Base-by-base conservation (phyloP, 2,888 invertebrate species). In the Hirtodrosophila duncani region DNA sequence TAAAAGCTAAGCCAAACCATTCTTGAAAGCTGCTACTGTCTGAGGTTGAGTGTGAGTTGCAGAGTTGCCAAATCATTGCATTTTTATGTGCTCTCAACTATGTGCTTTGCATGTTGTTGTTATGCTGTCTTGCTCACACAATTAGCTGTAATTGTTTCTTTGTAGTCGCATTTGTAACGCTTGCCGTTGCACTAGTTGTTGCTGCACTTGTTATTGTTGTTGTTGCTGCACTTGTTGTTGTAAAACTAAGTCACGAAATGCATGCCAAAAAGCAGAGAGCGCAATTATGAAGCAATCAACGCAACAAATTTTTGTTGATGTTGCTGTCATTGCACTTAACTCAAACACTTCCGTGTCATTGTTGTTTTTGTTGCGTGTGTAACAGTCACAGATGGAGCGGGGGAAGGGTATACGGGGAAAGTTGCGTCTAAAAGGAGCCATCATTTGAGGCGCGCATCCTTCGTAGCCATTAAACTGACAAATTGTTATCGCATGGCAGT, bases 401-500 rank as follows among this genome's bases (percentile, higher is more conserved):
- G 26, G 41, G 27, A 34, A 26, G 24, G 27, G 48, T 3, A n/a
- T n/a, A 11, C 6, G 30, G 23, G 30, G 14, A 14, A 10, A 36
- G 20, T 20, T 20, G 1, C 4, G 10, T 9, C 7, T 9, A 4
- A 20, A 5, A 20, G 9, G 21, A 8, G 34, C 9, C 34, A 36
- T 31, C 20, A 38, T 7, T 17, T 18, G 11, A 13, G 8, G 30
- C 70, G 65, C 68, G 58, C 79, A 74, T 74, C 72, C 77, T 75
- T 71, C 45, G 43, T 45, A 45, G 68, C 74, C 75, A 78, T 75
- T 77, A 78, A 77, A 69, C 77, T 79, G 78, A 79, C 78, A 79
- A 79, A 79, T 79, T 79, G 78, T 79, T 79, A 79, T 79, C 79
- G 78, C 63, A 63, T 58, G 59, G 48, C 51, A 66, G 69, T 67